phyloP scores from a whole-genome alignment of 2,888 invertebrate genomes.

The Hirtodrosophila duncani region DNA sequence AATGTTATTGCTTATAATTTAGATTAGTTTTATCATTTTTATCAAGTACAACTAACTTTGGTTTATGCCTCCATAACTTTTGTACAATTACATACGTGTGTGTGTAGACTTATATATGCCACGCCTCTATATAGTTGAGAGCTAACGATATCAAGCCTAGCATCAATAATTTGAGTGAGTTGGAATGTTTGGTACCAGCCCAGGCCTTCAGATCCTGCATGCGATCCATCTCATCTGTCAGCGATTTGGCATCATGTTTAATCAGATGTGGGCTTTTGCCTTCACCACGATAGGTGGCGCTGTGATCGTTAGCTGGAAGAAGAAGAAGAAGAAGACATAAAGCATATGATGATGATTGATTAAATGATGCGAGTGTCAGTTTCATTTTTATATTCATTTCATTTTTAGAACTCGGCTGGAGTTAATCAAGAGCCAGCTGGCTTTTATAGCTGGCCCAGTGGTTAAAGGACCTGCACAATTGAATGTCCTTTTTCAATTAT shows the following conservation, averaged over 20 bases:
- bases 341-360: slow-evolving; percentile 36
- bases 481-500: slow-evolving; percentile 71
- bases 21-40: slow-evolving; percentile 23
- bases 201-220: slow-evolving; percentile 59
- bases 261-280: slow-evolving; percentile 54
- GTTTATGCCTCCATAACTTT: slow-evolving; percentile 23
- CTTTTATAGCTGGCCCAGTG: slow-evolving; percentile 37
- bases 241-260: slow-evolving; percentile 76
- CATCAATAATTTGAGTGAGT: background rate
- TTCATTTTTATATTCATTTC: slow-evolving; percentile 17
- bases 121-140: slow-evolving; percentile 29
- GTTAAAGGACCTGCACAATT: slow-evolving; percentile 43
- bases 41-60: slow-evolving; percentile 19
- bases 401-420: slow-evolving; percentile 26
- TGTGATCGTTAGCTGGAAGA: slow-evolving; percentile 73
- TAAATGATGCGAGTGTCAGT: slow-evolving; percentile 13
- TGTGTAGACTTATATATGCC: slow-evolving; percentile 35
- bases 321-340: background rate
- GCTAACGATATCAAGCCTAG: background rate
- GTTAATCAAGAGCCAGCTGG: slow-evolving; percentile 50
- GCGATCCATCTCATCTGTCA: slow-evolving; percentile 75
- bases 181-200: background rate
- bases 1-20: slow-evolving; percentile 44
- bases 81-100: slow-evolving; percentile 40
- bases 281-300: slow-evolving; percentile 73